Conservation (phyloP, 2,888 invertebrate genomes). For the Tipula vernalis region DNA sequence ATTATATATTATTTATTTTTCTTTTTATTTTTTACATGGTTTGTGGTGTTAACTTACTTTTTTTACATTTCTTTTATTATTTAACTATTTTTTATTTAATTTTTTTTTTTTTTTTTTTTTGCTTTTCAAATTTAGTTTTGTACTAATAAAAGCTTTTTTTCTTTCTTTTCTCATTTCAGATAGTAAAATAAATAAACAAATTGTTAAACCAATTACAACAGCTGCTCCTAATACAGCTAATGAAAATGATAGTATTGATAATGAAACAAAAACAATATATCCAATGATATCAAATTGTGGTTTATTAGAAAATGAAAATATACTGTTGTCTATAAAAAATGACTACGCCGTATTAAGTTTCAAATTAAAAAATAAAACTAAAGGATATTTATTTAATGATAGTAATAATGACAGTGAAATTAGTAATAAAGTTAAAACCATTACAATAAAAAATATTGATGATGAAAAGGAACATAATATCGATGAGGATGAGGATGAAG, state of each 20-base stretch:
- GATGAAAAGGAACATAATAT: background rate
- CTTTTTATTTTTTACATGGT: slow-evolving; percentile 13
- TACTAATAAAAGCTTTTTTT: background rate
- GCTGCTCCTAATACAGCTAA: background rate
- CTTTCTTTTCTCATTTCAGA: slow-evolving; percentile 20
- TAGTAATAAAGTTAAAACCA: background rate
- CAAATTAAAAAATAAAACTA: background rate
- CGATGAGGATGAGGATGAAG: background rate
- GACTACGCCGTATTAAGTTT: slow-evolving; percentile 25
- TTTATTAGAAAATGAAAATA: slow-evolving; percentile 33
- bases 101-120: slow-evolving; percentile 19
- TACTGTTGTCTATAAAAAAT: slow-evolving; percentile 35
- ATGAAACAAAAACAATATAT: background rate
- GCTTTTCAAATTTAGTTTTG: background rate
- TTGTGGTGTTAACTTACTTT: slow-evolving; percentile 11
- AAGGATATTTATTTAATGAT: background rate
- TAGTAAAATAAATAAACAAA: slow-evolving; percentile 36
- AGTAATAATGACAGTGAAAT: background rate
- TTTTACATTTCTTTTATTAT: background rate
- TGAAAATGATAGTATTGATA: slow-evolving; percentile 24
- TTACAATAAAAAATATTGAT: background rate
- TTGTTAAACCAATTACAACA: background rate
- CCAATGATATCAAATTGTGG: slow-evolving; percentile 16
- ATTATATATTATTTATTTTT: background rate
- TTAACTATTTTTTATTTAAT: slow-evolving; percentile 6